phyloP scores from a whole-genome alignment of 2,113 vertebrate genomes.

The Limanda limanda region DNA sequence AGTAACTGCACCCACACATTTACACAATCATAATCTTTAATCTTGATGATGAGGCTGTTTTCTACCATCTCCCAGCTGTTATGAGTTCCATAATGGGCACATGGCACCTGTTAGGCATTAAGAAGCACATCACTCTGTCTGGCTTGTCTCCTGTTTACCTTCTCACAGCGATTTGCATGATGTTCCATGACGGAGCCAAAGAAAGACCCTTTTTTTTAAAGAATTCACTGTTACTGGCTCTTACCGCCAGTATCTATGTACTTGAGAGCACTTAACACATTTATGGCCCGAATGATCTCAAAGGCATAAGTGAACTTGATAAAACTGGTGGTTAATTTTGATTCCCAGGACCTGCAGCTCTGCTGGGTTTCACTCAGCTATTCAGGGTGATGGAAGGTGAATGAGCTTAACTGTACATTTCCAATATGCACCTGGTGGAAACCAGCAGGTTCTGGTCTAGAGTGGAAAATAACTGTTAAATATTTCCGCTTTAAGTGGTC shows the following conservation, averaged over 20 bases:
- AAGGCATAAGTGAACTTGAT: not conserved
- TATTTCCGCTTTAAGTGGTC: not conserved
- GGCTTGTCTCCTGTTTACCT: constrained; percentile 55
- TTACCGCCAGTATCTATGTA: not conserved
- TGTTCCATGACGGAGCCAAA: constrained; percentile 35
- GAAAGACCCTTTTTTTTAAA: not conserved
- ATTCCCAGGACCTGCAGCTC: not conserved
- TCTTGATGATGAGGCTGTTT: constrained; percentile 64
- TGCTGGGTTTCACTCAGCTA: not conserved
- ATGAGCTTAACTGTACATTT: not conserved
- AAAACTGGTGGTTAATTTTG: not conserved
- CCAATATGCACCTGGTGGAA: not conserved
- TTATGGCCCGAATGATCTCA: not conserved
- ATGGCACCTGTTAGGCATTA: constrained; percentile 74
- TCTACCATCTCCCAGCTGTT: constrained; percentile 70
- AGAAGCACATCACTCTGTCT: constrained; percentile 65
- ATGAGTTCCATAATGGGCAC: constrained; percentile 61
- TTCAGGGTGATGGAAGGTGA: not conserved
- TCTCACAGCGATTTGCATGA: constrained; percentile 47
- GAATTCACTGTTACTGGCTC: constrained; percentile 14
- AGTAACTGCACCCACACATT: constrained; percentile 8
- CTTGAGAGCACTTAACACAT: constrained; percentile 6
- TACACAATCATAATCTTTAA: constrained; percentile 32
- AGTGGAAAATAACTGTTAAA: not conserved
- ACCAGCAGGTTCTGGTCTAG: not conserved